These are phyloP conservation scores for Ashinkailepas kermadecensis DNA, from an alignment of 2,888 invertebrate species.

Conservation along the genomic window DNA sequence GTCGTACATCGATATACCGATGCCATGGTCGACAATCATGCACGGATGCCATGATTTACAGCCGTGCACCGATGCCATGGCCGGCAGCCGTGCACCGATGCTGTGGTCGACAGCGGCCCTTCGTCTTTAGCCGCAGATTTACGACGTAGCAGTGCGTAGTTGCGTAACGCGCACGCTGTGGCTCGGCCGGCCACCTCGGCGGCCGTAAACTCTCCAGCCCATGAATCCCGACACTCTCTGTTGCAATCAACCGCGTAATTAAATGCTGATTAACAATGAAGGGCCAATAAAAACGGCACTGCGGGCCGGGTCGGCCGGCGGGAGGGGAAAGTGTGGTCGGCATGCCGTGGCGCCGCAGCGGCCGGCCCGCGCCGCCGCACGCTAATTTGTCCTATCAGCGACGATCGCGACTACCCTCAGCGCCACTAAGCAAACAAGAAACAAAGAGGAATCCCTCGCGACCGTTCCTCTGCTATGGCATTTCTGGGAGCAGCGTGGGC, in stretches of 20 bases:
- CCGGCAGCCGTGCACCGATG: no score
- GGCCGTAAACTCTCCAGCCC: background rate
- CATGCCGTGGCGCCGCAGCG: background rate
- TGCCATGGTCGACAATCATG: no score
- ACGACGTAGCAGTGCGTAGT: background rate
- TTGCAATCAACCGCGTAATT: conserved; percentile 12
- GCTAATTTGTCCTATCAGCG: conserved; percentile 4
- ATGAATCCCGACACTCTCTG: conserved; percentile 13
- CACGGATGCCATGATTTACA: no score
- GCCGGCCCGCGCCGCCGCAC: background rate
- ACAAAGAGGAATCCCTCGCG: background rate
- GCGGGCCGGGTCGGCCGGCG: background rate
- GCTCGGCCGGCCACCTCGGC: background rate
- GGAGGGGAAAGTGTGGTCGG: no score
- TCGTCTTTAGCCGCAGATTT: background rate
- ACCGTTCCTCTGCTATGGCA: background rate
- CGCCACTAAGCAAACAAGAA: conserved; percentile 17
- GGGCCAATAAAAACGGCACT: background rate
- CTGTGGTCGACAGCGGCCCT: background rate
- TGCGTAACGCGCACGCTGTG: background rate
- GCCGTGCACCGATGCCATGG: no score
- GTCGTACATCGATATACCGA: no score
- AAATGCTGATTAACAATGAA: conserved; percentile 22
- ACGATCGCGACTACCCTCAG: background rate
- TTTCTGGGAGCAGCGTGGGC: background rate